Percentiles rank a stretch among this genome's conserved stretches.
phyloP scores from a whole-genome alignment of 2,113 vertebrate genomes.

The Sclerurus mexicanus region DNA sequence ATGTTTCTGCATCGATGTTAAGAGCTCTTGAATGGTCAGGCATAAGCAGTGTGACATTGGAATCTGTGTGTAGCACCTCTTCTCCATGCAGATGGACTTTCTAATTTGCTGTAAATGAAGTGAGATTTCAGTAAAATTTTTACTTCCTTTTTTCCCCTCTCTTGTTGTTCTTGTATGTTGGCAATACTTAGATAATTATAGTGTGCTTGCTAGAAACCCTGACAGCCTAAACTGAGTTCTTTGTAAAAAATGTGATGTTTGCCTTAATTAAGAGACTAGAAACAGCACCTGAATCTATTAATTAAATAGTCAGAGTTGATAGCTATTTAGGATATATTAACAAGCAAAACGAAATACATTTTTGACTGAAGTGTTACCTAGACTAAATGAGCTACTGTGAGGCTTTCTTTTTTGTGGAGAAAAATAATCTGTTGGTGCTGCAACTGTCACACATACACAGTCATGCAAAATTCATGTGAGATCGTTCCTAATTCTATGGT shows the following conservation, averaged over 20 bases:
- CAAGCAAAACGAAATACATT: conserved; percentile 1
- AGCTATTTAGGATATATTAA: conserved; percentile 7
- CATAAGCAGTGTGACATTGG: rapidly evolving
- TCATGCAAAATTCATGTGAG: conserved; percentile 3
- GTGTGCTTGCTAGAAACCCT: neutral
- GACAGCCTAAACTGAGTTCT: conserved; percentile 32
- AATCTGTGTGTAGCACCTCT: neutral
- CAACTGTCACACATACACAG: neutral
- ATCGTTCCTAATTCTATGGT: neutral
- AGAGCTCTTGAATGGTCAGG: neutral
- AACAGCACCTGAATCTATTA: conserved; percentile 47
- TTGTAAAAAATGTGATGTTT: conserved; percentile 12
- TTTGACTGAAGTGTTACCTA: neutral
- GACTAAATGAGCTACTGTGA: neutral
- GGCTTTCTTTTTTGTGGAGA: neutral
- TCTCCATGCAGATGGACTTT: neutral
- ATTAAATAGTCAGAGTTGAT: conserved; percentile 43
- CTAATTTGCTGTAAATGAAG: neutral
- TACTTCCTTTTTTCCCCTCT: neutral
- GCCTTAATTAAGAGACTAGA: conserved; percentile 38
- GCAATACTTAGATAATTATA: conserved; percentile 32
- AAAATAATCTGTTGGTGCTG: neutral
- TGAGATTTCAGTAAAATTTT: neutral
- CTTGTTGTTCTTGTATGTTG: neutral
- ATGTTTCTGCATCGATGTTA: neutral